These are phyloP conservation scores for Listronotus bonariensis DNA, from an alignment of 1,140 invertebrate species.

Conservation along the genomic window DNA sequence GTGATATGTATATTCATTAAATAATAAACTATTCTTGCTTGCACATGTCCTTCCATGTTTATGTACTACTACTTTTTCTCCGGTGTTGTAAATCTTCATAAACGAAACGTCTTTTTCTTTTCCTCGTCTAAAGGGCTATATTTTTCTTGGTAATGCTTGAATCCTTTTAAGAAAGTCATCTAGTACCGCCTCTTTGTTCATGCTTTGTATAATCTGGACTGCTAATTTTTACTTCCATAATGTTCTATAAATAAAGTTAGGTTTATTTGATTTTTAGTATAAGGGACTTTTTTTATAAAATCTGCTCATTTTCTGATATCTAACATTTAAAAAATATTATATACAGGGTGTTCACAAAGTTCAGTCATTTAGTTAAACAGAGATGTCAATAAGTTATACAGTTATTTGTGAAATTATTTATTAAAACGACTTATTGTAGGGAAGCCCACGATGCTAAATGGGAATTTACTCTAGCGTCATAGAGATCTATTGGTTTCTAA, in stretches of 20 bases:
- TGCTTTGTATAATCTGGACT: conserved; percentile 96
- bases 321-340: too few species aligned
- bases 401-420: too few species aligned
- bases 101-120: conserved; percentile 76
- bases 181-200: conserved; percentile 91
- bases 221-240: conserved; percentile 98
- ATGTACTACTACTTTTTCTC: conserved; percentile 90
- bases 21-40: conserved; percentile 98
- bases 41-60: conserved; percentile 97
- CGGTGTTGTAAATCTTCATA: conserved; percentile 98
- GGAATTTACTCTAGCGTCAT: too few species aligned
- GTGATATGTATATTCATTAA: conserved; percentile 99
- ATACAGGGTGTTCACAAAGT: too few species aligned
- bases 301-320: too few species aligned
- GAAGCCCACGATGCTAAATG: too few species aligned
- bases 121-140: conserved; percentile 91
- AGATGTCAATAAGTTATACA: too few species aligned
- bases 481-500: too few species aligned
- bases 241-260: conserved; percentile 77
- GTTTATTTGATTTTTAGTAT: too few species aligned
- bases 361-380: too few species aligned
- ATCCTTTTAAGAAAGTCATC: conserved; percentile 95
- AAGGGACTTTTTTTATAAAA: too few species aligned
- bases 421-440: too few species aligned
- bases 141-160: conserved; percentile 90